Base-by-base conservation (phyloP, 2,797 vertebrate genomes). In the Rhadinocentrus ornatus region DNA sequence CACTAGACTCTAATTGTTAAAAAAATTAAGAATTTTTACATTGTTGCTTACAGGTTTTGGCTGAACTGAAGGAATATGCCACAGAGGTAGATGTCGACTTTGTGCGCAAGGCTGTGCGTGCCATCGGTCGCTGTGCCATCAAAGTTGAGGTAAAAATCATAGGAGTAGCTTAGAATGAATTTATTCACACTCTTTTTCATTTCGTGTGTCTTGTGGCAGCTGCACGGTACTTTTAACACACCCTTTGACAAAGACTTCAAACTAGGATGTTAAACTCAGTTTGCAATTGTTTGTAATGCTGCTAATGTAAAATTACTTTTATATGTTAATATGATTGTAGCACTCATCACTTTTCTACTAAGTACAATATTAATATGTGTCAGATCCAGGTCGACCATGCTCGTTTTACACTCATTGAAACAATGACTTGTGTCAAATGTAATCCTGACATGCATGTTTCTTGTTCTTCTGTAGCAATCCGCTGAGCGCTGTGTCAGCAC, bases 51-150 rank as follows among this genome's bases (percentile, higher is more conserved):
- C 83, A 99, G 98, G 98, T 99, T 27, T 91, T 99, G 88, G 97
- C 98, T 0, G 98, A 99, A 87, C 92, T 99, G 75, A 99, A 99
- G 89, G 98, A 99, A 69, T 99, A 99, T 0, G 98, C 98, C 11
- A 99, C 98, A 0, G 98, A 99, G 85, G 98, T 99, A 73, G 97
- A 99, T 0, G 98, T 99, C 60, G 98, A 99, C 89, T 99, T 99
- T 12, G 98, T 99, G 0, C 94, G 98, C 37, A 99, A 99, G 75
- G 98, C 98, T 0, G 98, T 99, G 4, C 93, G 97, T 41, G 98
- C 97, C 74, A 99, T 99, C 0, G 98, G 98, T 62, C 96, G 97
- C 80, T 99, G 98, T 9, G 98, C 98, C 89, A 99, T 99, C 89
- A 99, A 99, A 92, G 98, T 99, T 62, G 98, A 99, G 96, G 97